Base-by-base conservation (phyloP, 2,888 invertebrate species). In the Silvanus unidentatus region DNA sequence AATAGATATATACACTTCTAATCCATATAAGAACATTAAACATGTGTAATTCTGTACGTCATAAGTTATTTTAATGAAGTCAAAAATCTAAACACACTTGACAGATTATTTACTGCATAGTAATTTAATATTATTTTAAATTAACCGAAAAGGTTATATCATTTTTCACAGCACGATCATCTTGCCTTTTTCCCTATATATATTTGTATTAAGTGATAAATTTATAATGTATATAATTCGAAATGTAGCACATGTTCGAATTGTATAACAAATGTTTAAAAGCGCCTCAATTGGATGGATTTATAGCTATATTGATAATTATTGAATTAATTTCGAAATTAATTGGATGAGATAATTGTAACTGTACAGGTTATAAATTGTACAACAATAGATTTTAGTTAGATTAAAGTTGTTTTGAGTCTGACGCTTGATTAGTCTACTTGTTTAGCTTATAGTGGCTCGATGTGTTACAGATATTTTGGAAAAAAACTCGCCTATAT, bases 51-150 rank as follows among this genome's bases (percentile, higher is more conserved):
- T n/a, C n/a, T 8, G 22, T 22, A 22, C 22, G 10, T 16, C 14
- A 16, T n/a, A 13, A 37, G 37, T 15, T 37, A 37, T 37, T 37
- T 37, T 37, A 37, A 37, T 37, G 37, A 37, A 37, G 15, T 37
- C 37, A 12, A 37, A 37, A 37, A 37, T 37, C 37, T 37, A 37
- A 37, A 37, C 37, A 37, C 37, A 37, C 37, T 37, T 37, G 37
- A 37, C 37, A 37, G 14, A 37, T 37, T 37, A 37, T 37, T 37
- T 37, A 37, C 37, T 37, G 37, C 37, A 37, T 37, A 22, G 37
- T 37, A 37, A 37, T 37, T 37, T 37, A 37, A 37, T 37, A 37
- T 37, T 37, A 37, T 37, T 15, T 37, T 16, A 37, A 37, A 37
- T 37, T 37, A 37, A 37, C 37, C 37, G 37, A 37, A 37, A n/a